phyloP scores from a whole-genome alignment of 2,113 vertebrate genomes.

The Serinus canaria region DNA sequence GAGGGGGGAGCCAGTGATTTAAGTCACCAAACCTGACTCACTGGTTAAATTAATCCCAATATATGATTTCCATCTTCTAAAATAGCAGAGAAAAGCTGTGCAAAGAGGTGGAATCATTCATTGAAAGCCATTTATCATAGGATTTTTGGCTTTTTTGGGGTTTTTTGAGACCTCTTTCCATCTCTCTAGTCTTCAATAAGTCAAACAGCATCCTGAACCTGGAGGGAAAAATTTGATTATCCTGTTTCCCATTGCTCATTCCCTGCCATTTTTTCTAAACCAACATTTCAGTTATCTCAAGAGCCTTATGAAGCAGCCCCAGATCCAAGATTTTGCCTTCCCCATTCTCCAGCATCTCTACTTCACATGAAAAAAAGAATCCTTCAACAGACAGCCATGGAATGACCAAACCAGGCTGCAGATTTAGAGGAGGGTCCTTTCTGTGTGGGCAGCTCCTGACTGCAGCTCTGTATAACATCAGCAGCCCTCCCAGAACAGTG shows the following conservation, averaged over 20 bases:
- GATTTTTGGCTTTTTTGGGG: not conserved
- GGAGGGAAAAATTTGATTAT: not conserved
- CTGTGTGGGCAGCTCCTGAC: accelerated
- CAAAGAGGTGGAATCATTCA: not conserved
- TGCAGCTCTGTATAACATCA: not conserved
- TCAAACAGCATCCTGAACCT: not conserved
- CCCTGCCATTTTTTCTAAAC: not conserved
- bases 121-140: not conserved
- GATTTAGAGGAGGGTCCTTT: not conserved
- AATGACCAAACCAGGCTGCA: not conserved
- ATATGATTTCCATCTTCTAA: not conserved
- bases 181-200: not conserved
- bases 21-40: not conserved
- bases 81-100: not conserved
- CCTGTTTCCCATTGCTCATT: not conserved
- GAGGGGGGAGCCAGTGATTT: not conserved
- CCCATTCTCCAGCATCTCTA: not conserved
- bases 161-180: not conserved
- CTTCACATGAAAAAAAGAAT: not conserved
- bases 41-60: not conserved
- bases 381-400: accelerated
- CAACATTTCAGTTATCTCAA: not conserved
- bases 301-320: not conserved
- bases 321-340: not conserved
- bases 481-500: accelerated